Percentiles rank a stretch among this genome's conserved stretches.
Evolutionary conservation across 92 coral and sea anemone species (phyloP).

Genomic region (Palythoa caribaeorum): DNA sequence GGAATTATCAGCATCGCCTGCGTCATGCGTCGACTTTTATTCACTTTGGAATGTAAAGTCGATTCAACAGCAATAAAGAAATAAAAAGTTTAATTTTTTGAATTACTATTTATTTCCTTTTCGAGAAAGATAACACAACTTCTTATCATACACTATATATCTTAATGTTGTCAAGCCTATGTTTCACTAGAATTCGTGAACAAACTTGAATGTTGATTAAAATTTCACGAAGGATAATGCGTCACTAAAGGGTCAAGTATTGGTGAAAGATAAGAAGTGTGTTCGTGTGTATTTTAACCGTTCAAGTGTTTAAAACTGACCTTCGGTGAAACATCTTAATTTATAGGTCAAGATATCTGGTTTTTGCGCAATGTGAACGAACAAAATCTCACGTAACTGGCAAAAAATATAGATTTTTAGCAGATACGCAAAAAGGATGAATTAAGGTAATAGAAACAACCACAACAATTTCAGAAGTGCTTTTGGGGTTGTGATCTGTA

Average conservation of each 20-base stretch:
- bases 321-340: conserved; percentile 12
- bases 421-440: background rate
- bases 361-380: background rate
- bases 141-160: background rate
- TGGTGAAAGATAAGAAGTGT: conserved; percentile 35
- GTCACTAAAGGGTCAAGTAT: conserved; percentile 26
- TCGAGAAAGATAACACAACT: background rate
- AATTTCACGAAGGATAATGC: background rate
- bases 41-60: background rate
- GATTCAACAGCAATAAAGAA: background rate
- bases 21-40: background rate
- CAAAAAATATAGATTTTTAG: background rate
- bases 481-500: background rate
- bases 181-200: background rate
- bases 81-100: background rate
- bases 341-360: conserved; percentile 19
- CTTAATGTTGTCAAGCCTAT: background rate
- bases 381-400: background rate
- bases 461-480: background rate
- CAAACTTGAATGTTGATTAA: background rate
- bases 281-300: conserved; percentile 17
- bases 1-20: background rate
- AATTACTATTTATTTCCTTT: background rate
- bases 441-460: background rate
- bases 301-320: conserved; percentile 47